These are phyloP conservation scores for Chironomus riparius DNA, from an alignment of 2,888 invertebrate species.

Conservation along the genomic window DNA sequence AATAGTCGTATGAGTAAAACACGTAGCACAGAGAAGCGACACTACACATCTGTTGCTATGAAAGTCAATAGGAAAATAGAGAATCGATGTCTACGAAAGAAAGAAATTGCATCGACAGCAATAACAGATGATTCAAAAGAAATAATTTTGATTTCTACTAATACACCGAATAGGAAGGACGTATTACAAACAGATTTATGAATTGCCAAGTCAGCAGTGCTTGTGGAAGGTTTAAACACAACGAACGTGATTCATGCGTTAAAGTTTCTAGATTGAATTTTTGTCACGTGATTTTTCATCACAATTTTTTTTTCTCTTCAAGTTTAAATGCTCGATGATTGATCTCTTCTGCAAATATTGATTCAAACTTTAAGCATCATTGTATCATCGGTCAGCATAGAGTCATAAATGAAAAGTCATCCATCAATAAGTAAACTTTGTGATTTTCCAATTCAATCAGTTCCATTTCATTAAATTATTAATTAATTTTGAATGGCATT, in stretches of 20 bases:
- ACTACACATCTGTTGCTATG: not conserved
- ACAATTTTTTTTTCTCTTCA: too few relatives aligned
- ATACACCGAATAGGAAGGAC: not conserved
- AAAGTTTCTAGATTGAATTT: not conserved
- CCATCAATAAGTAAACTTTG: too few relatives aligned
- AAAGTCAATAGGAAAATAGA: constrained; percentile 9
- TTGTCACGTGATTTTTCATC: too few relatives aligned
- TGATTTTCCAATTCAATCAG: too few relatives aligned
- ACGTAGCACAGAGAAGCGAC: not conserved
- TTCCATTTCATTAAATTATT: too few relatives aligned
- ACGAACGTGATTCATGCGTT: not conserved
- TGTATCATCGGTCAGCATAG: too few relatives aligned
- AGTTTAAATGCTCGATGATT: too few relatives aligned
- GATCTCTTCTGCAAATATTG: too few relatives aligned
- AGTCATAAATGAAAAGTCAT: too few relatives aligned
- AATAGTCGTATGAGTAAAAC: constrained; percentile 43
- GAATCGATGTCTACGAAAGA: not conserved
- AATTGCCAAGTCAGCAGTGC: not conserved
- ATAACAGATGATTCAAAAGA: not conserved
- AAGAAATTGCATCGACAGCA: not conserved
- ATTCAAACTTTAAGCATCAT: too few relatives aligned
- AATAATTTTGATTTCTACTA: not conserved
- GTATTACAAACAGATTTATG: constrained; percentile 18
- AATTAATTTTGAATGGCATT: too few relatives aligned
- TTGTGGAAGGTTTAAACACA: not conserved